phyloP scores from a whole-genome alignment of 1,140 invertebrate species.

The Nasonia giraulti region DNA sequence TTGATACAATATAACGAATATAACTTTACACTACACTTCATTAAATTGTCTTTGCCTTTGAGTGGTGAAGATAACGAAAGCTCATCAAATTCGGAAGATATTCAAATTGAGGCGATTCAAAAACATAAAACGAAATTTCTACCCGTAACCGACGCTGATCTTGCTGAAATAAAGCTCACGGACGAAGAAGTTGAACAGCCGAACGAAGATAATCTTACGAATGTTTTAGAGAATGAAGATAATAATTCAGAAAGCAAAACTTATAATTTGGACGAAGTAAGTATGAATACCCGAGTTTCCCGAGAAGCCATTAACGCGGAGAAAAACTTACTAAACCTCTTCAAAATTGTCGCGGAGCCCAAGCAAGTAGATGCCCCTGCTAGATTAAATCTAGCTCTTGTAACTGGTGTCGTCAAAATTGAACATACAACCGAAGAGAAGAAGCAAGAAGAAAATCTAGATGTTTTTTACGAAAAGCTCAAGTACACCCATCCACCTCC shows the following conservation, averaged over 20 bases:
- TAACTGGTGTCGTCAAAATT: slow-evolving; percentile 63
- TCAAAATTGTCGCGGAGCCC: slow-evolving; percentile 53
- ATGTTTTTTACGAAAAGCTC: slow-evolving; percentile 62
- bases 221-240: no score
- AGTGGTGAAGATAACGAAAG: slow-evolving; percentile 36
- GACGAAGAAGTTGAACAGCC: slow-evolving; percentile 11
- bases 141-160: slow-evolving; percentile 64
- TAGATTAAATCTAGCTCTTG: slow-evolving; percentile 64
- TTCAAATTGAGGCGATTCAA: slow-evolving; percentile 44
- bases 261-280: no score
- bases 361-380: slow-evolving; percentile 62
- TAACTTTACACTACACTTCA: slow-evolving; percentile 61
- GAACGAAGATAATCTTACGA: not conserved
- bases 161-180: slow-evolving; percentile 50
- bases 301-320: not conserved
- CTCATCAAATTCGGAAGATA: slow-evolving; percentile 38
- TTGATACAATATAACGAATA: slow-evolving; percentile 64
- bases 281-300: not conserved
- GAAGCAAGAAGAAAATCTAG: slow-evolving; percentile 49
- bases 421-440: slow-evolving; percentile 47
- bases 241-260: no score
- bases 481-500: slow-evolving; percentile 66
- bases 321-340: not conserved
- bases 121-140: slow-evolving; percentile 63
- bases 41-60: slow-evolving; percentile 58